Conservation (phyloP, 37 sponge, comb jelly and placozoan species). For the Hormiphora californensis region DNA sequence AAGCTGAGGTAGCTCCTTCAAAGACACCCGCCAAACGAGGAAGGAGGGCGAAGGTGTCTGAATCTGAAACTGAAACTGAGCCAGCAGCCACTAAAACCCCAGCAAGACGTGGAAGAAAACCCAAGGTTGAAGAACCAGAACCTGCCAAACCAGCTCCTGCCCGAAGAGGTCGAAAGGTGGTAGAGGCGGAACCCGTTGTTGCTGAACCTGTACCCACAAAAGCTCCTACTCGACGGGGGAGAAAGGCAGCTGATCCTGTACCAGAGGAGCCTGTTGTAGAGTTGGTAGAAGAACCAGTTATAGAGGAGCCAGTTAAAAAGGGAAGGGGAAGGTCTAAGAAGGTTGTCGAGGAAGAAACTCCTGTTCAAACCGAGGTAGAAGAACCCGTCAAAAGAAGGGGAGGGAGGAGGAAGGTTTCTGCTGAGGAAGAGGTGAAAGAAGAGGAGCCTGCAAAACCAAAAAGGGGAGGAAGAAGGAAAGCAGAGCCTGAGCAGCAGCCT, state of each 20-base stretch:
- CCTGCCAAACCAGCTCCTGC: neutral
- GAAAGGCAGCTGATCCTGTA: neutral
- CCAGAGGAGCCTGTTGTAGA: neutral
- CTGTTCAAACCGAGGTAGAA: neutral
- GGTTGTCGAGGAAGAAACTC: neutral
- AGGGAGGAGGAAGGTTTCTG: neutral
- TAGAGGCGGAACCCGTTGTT: neutral
- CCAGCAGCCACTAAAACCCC: neutral
- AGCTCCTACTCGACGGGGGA: neutral
- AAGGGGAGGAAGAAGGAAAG: slow-evolving; percentile 11
- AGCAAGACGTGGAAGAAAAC: slow-evolving; percentile 9
- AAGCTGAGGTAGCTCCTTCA: neutral
- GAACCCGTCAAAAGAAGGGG: neutral
- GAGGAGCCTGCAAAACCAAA: neutral
- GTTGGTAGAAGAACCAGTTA: neutral
- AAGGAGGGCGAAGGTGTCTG: neutral
- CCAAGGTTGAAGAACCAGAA: neutral
- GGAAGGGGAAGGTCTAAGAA: too few relatives aligned
- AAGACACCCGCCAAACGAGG: too few relatives aligned
- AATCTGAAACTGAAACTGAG: neutral
- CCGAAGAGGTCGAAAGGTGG: neutral
- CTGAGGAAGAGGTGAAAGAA: neutral
- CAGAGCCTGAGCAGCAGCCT: slow-evolving; percentile 3
- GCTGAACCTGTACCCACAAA: neutral
- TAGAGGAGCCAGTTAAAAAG: neutral